Evolutionary conservation across 1,140 invertebrate species (phyloP), one percentile per base, ranked within the genome.

Genomic region (Oncopeltus fasciatus): DNA sequence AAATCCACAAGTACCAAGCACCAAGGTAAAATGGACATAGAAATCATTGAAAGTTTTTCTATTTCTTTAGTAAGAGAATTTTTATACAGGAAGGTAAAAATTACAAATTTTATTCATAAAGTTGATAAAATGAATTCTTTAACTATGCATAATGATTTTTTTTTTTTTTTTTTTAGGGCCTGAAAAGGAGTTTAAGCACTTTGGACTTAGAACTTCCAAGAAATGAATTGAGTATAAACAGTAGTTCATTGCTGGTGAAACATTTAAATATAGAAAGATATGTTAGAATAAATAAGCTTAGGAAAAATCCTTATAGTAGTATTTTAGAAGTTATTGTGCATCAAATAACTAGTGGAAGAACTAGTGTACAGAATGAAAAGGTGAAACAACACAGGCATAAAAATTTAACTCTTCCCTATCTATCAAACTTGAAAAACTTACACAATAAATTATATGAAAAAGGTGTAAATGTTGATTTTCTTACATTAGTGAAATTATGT

Each of bases 1-100:
- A n/a, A 24, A 28, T 24, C n/a, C 9, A 5, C 62, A 28, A 21
- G 60, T 63, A 56, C 61, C 60, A 57, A 59, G 64, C 43, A 63
- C 64, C 18, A 33, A 24, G 27, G n/a, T 31, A 49, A 5, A 24
- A 24, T 20, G 47, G 47, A 24, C 5, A 60, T 43, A 31, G 18
- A 44, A 27, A 20, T 47, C 49, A 60, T 61, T 28, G 64, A 64
- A 57, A 66, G 60, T 31, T 14, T 66, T 5, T 24, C 51, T 14
- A 16, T 49, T 24, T 60, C 66, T 14, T 56, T 68, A 31, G 64
- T 68, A 18, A 63, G 67, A 24, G 67, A 68, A 47, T 68, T 62
- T 64, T 44, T 68, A n/a, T 51, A 56, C 31, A 62, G 57, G 46
- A 61, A 61, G 62, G 67, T 68, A 64, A 49, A 57, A 51, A 21